These are phyloP conservation scores for Microtus richardsoni DNA, from an alignment of 2,113 vertebrate species.

Conservation along the genomic window DNA sequence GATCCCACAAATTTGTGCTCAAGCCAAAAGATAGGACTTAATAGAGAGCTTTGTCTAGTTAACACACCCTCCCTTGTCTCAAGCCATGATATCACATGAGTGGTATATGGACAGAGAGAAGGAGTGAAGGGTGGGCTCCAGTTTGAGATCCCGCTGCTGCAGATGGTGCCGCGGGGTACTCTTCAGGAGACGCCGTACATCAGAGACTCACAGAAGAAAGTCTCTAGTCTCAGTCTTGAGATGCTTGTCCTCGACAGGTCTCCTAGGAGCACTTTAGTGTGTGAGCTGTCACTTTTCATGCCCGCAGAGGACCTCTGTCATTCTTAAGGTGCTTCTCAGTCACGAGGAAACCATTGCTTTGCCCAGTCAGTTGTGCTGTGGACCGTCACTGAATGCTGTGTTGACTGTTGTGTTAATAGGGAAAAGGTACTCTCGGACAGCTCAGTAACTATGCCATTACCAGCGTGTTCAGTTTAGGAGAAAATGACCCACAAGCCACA, in stretches of 20 bases:
- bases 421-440: background rate
- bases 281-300: constrained; percentile 22
- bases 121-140: background rate
- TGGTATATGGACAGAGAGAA: background rate
- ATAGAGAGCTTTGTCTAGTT: constrained; percentile 71
- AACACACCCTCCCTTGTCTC: background rate
- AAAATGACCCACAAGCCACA: background rate
- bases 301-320: constrained; percentile 52
- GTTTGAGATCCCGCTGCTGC: background rate
- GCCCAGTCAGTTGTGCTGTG: constrained; percentile 62
- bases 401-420: constrained; percentile 51
- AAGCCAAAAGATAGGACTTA: constrained; percentile 71
- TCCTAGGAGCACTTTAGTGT: background rate
- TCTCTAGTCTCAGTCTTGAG: background rate
- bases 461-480: constrained; percentile 19
- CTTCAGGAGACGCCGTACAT: background rate
- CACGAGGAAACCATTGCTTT: constrained; percentile 52
- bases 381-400: background rate
- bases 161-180: background rate
- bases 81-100: background rate
- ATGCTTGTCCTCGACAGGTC: background rate
- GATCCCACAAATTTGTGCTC: constrained; percentile 54
- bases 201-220: background rate
- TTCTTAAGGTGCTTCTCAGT: constrained; percentile 53
- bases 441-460: constrained; percentile 56